These are phyloP conservation scores for Pseudocheirus occidentalis DNA, from an alignment of 2,797 vertebrate species.

Conservation along the genomic window DNA sequence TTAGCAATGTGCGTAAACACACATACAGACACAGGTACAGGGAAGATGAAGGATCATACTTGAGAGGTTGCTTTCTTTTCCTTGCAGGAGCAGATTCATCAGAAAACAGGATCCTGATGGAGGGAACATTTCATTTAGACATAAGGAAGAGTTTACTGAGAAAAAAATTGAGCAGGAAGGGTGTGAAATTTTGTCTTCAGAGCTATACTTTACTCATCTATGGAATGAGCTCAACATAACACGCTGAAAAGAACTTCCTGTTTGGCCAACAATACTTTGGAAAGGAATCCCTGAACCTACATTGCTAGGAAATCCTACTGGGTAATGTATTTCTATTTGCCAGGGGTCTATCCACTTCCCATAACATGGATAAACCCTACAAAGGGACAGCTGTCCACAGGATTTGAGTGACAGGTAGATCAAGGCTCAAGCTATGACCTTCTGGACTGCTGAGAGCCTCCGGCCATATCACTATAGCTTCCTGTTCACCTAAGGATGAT, in stretches of 20 bases:
- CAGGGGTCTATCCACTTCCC: no score
- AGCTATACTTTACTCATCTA: background rate
- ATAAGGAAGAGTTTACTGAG: background rate
- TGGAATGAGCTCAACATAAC: background rate
- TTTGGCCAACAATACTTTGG: background rate
- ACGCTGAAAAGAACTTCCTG: conserved; percentile 5
- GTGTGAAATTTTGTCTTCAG: background rate
- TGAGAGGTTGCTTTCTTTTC: no score
- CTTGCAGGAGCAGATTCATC: no score
- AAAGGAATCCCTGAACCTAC: background rate
- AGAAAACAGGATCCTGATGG: no score
- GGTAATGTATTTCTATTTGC: no score
- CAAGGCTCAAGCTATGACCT: background rate
- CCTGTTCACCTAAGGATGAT: background rate
- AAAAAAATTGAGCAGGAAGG: background rate
- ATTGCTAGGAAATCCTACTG: background rate
- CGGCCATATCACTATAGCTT: background rate
- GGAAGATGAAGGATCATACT: no score
- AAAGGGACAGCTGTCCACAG: background rate
- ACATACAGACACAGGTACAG: no score
- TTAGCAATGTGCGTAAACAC: no score
- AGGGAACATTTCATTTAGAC: no score
- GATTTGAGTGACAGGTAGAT: background rate
- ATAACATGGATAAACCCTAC: background rate
- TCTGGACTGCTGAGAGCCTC: no score